These are phyloP conservation scores for Reticulitermes speratus DNA, from an alignment of 1,140 invertebrate genomes.

Conservation along the genomic window DNA sequence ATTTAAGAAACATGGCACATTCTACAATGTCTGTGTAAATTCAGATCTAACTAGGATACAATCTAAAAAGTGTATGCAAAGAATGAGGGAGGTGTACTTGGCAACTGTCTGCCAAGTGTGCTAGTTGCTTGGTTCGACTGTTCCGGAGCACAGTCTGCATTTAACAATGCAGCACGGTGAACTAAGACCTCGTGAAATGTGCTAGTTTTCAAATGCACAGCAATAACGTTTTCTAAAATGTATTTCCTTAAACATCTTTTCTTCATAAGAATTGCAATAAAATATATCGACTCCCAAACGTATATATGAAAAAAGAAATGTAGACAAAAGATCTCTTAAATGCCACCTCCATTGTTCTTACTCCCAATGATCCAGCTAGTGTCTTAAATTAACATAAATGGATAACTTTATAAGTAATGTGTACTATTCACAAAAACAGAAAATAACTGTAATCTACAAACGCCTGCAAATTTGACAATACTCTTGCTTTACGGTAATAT, in stretches of 20 bases:
- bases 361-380: slow-evolving; percentile 20
- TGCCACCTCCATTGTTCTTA: slow-evolving; percentile 25
- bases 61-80: slow-evolving; percentile 29
- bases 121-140: slow-evolving; percentile 6
- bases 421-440: slow-evolving; percentile 31
- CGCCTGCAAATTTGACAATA: slow-evolving; percentile 27
- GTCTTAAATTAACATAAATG: slow-evolving; percentile 27
- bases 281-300: slow-evolving; percentile 34
- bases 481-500: slow-evolving; percentile 22
- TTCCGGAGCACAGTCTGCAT: background rate
- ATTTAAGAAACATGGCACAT: slow-evolving; percentile 36
- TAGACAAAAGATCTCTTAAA: slow-evolving; percentile 29
- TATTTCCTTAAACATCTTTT: slow-evolving; percentile 27
- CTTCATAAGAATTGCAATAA: slow-evolving; percentile 31
- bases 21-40: slow-evolving; percentile 35
- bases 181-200: slow-evolving; percentile 33
- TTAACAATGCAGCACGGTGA: background rate
- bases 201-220: slow-evolving; percentile 32
- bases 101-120: background rate
- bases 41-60: slow-evolving; percentile 35
- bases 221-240: slow-evolving; percentile 32
- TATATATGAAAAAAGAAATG: slow-evolving; percentile 32
- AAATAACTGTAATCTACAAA: slow-evolving; percentile 23
- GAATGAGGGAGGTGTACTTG: slow-evolving; percentile 21
- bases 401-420: slow-evolving; percentile 25